Evolutionary conservation across 2,113 vertebrate genomes (phyloP), one percentile per base, ranked within the genome.

Genomic region (Probosciger aterrimus): DNA sequence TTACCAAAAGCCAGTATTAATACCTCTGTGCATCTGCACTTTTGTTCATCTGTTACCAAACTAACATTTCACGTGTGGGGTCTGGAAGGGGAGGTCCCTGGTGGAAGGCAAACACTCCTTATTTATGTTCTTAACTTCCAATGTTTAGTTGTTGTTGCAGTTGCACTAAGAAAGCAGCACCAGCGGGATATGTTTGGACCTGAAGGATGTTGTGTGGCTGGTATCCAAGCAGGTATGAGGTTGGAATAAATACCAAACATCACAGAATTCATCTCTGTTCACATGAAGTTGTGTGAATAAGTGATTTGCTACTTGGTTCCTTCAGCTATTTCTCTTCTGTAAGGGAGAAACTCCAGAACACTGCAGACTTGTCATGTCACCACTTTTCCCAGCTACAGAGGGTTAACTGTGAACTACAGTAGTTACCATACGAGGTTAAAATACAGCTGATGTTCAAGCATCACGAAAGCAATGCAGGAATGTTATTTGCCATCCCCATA

Each of bases 1-100:
- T 78, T 85, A 44, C 83, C 94, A 80, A 92, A 97, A 97, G 65
- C 86, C 97, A 98, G 98, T 98, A 95, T 98, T 98, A 98, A 33
- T 71, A 81, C 80, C 71, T 70, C 67, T 59, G 9, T 41, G 70
- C 55, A 27, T 91, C 88, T 83, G 97, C 96, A 95, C 97, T 75
- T 95, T 71, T 81, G 82, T 94, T 96, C 94, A 64, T 79, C 65
- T 86, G 68, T 49, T 88, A 55, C 69, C 80, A 82, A 80, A 73
- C 80, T 65, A 86, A 73, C 88, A 59, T 82, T 92, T 67, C 92
- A 67, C 17, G 8, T 79, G 39, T 88, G 79, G 68, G 55, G 80
- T 35, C 39, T 86, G 73, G 39, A 73, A 77, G 71, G 75, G 67
- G 60, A 92, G 77, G 68, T 93, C 86, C 89, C 55, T 9, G 1